Base-by-base conservation (phyloP, 1,140 invertebrate species). In the Drosophila pachea region DNA sequence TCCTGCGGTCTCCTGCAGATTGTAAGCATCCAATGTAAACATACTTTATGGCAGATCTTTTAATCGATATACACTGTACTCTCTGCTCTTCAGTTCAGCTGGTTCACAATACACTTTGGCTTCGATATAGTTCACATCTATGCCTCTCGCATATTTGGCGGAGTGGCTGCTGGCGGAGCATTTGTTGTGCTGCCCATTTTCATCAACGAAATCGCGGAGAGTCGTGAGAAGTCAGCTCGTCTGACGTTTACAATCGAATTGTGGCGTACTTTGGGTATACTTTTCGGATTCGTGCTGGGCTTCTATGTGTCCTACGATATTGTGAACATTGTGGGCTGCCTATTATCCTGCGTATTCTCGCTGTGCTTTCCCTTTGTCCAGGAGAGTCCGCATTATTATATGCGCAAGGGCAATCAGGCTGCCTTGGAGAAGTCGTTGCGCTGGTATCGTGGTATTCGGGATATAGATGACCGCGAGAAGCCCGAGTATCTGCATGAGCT, bases 361-460 rank as follows among this genome's bases (percentile, higher is more conserved):
- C 65, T 92, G 40, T 82, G 86, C 6, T 92, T 93, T 66, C 89
- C 91, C 31, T 92, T 92, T 71, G 86, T 92, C 42, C 92, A 92
- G 31, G 92, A 93, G 89, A 92, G 91, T 61, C 92, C 92, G n/a
- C 92, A 92, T 68, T 92, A 90, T 69, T 91, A 91, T 60, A 74
- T 92, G 54, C 92, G 91, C 50, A 91, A 90, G 52, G 90, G 90
- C 45, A 87, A 91, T 58, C 81, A 89, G n/a, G 77, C 90, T 35
- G 82, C 89, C 58, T 87, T 91, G 59, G 91, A 91, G 77, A 89
- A 91, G 45, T 90, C 91, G 0, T 78, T 92, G 42, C 90, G 90
- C 62, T 90, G 89, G 76, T 86, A 92, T 66, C 89, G 91, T 0
- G 87, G 87, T 31, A 88, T 89, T 8, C 69, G 87, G 2, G 69